A percentile compares a stretch with the other conserved stretches of the same genome.
Evolutionary conservation across 2,797 vertebrate genomes (phyloP).

Genomic region (Gobionotothen gibberifrons): DNA sequence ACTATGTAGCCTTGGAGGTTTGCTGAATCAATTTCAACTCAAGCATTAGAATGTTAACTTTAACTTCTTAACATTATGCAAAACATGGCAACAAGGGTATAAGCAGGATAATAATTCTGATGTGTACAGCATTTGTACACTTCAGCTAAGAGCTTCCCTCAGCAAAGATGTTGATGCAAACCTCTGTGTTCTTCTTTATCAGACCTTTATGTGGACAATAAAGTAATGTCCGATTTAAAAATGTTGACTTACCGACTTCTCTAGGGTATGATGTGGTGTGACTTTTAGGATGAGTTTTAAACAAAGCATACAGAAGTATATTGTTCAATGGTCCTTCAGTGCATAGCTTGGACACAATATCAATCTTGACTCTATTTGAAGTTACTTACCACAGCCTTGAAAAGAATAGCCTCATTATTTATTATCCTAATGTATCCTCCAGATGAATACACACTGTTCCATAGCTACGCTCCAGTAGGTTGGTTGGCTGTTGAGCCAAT

Average conservation of each 20-base stretch:
- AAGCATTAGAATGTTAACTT: not conserved
- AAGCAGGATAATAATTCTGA: slow-evolving; percentile 23
- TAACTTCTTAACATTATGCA: not conserved
- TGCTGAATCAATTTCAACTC: not conserved
- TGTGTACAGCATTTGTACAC: slow-evolving; percentile 15
- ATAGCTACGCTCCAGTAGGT: not conserved
- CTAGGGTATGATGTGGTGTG: not conserved
- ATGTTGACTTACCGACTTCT: not conserved
- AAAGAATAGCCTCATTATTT: not conserved
- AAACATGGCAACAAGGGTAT: not conserved
- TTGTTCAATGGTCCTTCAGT: not conserved
- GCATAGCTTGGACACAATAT: not conserved
- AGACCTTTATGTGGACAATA: slow-evolving; percentile 1
- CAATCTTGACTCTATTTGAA: not conserved
- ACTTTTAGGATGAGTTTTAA: not conserved
- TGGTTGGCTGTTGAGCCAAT: not conserved
- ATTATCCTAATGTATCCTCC: not conserved
- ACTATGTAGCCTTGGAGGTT: not conserved
- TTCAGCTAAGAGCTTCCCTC: not conserved
- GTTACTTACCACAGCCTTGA: not conserved
- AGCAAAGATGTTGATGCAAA: slow-evolving; percentile 8
- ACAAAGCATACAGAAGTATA: not conserved
- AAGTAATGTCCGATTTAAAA: not conserved
- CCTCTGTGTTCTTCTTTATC: not conserved
- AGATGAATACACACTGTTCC: slow-evolving; percentile 1